Evolutionary conservation across 2,888 invertebrate genomes (phyloP), one percentile per base, ranked within the genome.

Genomic region (Limnephilus rhombicus): DNA sequence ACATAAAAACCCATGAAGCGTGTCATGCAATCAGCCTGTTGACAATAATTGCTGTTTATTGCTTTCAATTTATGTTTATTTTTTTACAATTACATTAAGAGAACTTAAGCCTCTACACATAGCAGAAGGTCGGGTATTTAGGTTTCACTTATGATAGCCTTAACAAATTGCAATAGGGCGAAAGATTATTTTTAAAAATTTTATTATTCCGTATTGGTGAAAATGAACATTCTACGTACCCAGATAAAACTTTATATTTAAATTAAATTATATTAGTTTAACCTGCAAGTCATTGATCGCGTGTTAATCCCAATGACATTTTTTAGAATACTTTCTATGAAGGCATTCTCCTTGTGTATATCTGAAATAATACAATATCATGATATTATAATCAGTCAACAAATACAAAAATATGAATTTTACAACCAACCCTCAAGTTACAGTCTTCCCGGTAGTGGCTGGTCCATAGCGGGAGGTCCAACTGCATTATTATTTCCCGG

Each of bases 391-490:
- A 68, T 68, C n/a, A 2, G 68, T 24, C 7, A 68, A 68, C 1
- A 18, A n/a, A 7, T 1, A n/a, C 7, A 68, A n/a, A 24, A 7
- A 9, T 45, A 24, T 68, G 3, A 11, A n/a, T 68, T 68, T 24
- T 7, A 9, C 7, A 68, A 37, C 24, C 37, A 13, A 18, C 83
- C 37, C 83, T 83, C 37, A n/a, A 18, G 83, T 37, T 86, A n/a
- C 86, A 86, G 86, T 29, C 45, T 41, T 45, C n/a, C 18, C 68
- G 24, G 12, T 45, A 86, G 85, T 85, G 12, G n/a, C 29, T 49
- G 18, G 15, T 12, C 45, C 83, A 49, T 49, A 41, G 53, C 90
- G 24, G 83, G 90, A 45, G 90, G 90, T 90, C 85, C 85, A 49
- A 83, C 49, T 90, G 83, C 90, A 31, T 83, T 85, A 83, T 80